Evolutionary conservation across 1,140 invertebrate species (phyloP), one percentile per base, ranked within the genome.

Genomic region (Pogonus chalceus): DNA sequence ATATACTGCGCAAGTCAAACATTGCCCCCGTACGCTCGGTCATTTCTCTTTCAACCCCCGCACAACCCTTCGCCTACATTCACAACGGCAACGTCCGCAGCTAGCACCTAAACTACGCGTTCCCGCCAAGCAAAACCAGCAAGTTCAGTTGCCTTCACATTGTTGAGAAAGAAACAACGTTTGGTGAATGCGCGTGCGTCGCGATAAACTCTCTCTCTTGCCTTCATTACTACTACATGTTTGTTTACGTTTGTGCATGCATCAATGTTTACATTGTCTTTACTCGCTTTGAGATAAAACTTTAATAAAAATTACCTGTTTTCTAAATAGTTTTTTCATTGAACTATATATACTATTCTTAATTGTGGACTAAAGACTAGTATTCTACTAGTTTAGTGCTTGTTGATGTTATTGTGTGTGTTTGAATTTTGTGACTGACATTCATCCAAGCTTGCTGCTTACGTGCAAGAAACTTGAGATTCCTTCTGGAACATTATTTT

Each of bases 181-280:
- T 43, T 18, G 18, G 18, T 3, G 7, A 43, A 16, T 43, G 18
- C 37, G 37, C 37, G 18, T 43, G 37, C 37, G 37, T 18, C n/a
- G n/a, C n/a, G n/a, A n/a, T n/a, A 18, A 43, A 43, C 18, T 43
- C 37, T 43, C 37, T 12, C 37, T 12, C 3, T 12, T 3, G 3
- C 7, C 37, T 12, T 4, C 18, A 43, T 4, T 18, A 43, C 37
- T 43, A 43, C 37, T 43, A 9, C 37, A 43, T 43, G 37, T 12
- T 43, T 43, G 37, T 43, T 43, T 43, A 43, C 37, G 37, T 43
- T 43, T 43, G 37, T 43, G 9, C 9, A 43, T 43, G 37, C 37
- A 43, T 43, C 37, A 18, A 3, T 43, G 37, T 43, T 43, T 43
- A 43, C 37, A 43, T 43, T 43, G 37, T 43, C 18, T 43, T 3